Percentiles rank a stretch among this genome's conserved stretches.
Evolutionary conservation across 35 echinoderm and acorn worm species (phyloP).

Genomic region (Antedon bifida): DNA sequence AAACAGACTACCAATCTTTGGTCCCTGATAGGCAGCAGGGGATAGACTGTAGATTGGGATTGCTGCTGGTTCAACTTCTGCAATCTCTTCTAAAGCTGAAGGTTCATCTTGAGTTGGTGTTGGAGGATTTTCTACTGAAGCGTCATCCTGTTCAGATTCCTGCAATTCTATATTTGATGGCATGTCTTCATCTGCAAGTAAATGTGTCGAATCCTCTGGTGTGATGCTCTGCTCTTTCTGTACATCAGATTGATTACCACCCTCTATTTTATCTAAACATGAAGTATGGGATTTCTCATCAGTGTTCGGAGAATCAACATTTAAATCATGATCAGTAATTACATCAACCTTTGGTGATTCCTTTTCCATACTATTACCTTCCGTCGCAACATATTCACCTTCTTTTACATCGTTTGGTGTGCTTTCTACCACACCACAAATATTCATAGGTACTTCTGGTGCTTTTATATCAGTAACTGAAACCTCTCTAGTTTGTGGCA

Average conservation of each 20-base stretch:
- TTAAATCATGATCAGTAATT: neutral
- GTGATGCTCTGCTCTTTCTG: neutral
- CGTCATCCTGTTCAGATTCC: slow-evolving; percentile 12
- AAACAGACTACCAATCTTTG: neutral
- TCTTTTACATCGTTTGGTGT: too few relatives aligned
- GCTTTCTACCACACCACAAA: too few relatives aligned
- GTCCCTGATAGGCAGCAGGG: neutral
- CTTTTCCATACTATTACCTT: too few relatives aligned
- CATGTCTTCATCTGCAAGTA: neutral
- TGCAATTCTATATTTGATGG: neutral
- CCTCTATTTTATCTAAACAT: too few relatives aligned
- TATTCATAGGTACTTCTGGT: too few relatives aligned
- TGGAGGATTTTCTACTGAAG: slow-evolving; percentile 42
- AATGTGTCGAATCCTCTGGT: neutral
- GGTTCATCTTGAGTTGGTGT: slow-evolving; percentile 86
- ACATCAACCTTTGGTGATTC: neutral
- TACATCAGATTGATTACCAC: too few relatives aligned
- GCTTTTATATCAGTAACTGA: too few relatives aligned
- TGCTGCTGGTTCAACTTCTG: slow-evolving; percentile 19
- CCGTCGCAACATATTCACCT: too few relatives aligned
- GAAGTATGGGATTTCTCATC: too few relatives aligned
- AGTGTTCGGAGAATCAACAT: too few relatives aligned
- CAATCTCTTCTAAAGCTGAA: slow-evolving; percentile 7
- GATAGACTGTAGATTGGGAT: slow-evolving; percentile 28
- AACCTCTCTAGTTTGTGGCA: too few relatives aligned